Conservation (phyloP, 1,140 invertebrate species). For the Caenorhabditis briggsae region DNA sequence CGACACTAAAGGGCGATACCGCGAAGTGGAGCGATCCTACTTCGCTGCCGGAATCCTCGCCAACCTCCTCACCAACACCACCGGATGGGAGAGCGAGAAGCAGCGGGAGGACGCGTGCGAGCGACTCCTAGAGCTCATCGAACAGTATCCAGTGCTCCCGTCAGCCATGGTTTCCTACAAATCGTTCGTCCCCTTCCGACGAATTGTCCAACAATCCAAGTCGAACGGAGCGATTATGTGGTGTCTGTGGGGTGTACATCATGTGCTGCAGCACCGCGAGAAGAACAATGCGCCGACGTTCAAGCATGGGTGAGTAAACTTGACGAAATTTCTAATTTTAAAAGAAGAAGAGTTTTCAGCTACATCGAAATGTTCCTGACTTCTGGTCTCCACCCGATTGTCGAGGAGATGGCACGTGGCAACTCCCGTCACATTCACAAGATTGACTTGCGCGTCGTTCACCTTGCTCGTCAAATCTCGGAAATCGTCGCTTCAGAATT, state of each 20-base stretch:
- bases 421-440: neutral
- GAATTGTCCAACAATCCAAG: conserved; percentile 82
- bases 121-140: conserved; percentile 81
- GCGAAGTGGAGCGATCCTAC: conserved; percentile 85
- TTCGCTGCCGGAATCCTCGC: conserved; percentile 88
- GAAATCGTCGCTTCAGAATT: neutral
- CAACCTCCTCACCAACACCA: conserved; percentile 82
- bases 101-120: conserved; percentile 79
- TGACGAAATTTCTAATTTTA: neutral
- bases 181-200: conserved; percentile 86
- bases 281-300: conserved; percentile 22
- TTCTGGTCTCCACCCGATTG: conserved; percentile 20
- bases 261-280: conserved; percentile 80
- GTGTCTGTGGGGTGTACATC: conserved; percentile 88
- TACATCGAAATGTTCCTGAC: conserved; percentile 45
- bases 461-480: conserved; percentile 7
- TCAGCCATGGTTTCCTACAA: conserved; percentile 88
- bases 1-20: conserved; percentile 81
- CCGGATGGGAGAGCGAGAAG: conserved; percentile 80
- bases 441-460: conserved; percentile 8
- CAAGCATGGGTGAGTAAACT: conserved; percentile 8
- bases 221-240: conserved; percentile 84
- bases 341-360: conserved; percentile 28
- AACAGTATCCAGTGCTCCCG: conserved; percentile 84
- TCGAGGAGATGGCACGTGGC: conserved; percentile 18